Percentiles rank a stretch among this genome's conserved stretches.
These are phyloP conservation scores for Notospermus geniculatus DNA, from an alignment of 1,140 invertebrate species.

Conservation along the genomic window DNA sequence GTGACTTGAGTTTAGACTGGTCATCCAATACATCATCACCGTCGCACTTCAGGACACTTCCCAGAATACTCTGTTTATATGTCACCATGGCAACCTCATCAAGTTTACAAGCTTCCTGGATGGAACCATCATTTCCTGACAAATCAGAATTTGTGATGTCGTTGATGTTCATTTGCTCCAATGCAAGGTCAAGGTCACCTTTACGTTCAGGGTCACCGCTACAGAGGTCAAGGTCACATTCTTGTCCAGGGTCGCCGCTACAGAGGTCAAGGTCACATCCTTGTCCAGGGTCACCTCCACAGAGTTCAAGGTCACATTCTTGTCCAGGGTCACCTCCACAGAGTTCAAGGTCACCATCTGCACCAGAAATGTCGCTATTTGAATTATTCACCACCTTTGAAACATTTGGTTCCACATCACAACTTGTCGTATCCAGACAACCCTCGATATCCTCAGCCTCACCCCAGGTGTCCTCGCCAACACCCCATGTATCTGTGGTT, in stretches of 20 bases:
- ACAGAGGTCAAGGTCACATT: too few relatives aligned
- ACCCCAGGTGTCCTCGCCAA: not conserved
- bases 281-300: not conserved
- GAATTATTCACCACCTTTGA: not conserved
- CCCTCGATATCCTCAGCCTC: too few relatives aligned
- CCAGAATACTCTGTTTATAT: not conserved
- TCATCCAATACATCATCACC: not conserved
- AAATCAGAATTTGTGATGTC: too few relatives aligned
- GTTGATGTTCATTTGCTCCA: too few relatives aligned
- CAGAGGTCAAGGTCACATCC: too few relatives aligned
- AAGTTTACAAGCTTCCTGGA: too few relatives aligned
- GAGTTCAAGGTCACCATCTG: not conserved
- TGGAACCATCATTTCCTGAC: too few relatives aligned
- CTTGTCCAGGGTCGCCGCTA: too few relatives aligned
- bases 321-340: not conserved
- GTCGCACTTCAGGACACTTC: constrained; percentile 7
- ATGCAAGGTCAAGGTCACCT: too few relatives aligned
- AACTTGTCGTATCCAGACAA: not conserved
- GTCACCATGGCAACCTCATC: constrained; percentile 9
- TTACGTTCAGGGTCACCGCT: too few relatives aligned
- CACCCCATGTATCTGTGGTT: too few relatives aligned
- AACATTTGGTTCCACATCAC: not conserved
- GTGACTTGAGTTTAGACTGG: not conserved
- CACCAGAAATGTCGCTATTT: not conserved
- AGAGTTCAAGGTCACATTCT: not conserved